A percentile compares a stretch with the other conserved stretches of the same genome.
These are phyloP conservation scores for Phylloscopus trochiloides DNA, from an alignment of 2,113 vertebrate genomes.

Conservation along the genomic window DNA sequence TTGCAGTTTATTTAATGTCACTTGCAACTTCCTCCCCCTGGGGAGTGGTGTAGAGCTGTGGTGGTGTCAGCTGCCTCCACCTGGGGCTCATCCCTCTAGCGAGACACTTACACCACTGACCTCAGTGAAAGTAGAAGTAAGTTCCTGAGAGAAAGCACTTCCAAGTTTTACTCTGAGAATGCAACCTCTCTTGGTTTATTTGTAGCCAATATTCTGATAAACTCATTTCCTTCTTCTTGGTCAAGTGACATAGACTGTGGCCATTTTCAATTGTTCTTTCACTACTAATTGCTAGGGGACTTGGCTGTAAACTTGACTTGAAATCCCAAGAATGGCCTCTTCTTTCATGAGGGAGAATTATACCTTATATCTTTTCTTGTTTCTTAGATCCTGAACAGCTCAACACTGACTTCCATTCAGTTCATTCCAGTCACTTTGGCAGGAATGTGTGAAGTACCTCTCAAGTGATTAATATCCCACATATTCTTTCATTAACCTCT, in stretches of 20 bases:
- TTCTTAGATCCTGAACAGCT: not conserved
- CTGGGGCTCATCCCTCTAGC: not conserved
- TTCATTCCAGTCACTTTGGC: not conserved
- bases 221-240: constrained; percentile 1
- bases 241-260: not conserved
- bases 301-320: not conserved
- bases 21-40: not conserved
- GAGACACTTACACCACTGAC: not conserved
- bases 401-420: not conserved
- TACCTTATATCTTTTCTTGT: not conserved
- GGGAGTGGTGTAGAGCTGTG: accelerated
- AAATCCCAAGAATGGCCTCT: not conserved
- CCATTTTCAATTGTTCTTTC: constrained; percentile 48
- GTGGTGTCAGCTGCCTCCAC: not conserved
- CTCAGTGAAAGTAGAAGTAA: constrained; percentile 17
- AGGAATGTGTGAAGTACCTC: not conserved
- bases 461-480: not conserved
- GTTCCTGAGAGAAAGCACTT: constrained; percentile 16
- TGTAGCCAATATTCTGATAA: constrained; percentile 58
- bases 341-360: not conserved
- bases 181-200: not conserved
- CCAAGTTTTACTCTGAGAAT: constrained; percentile 31
- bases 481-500: not conserved
- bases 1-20: not conserved
- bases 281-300: not conserved